Percentiles rank a stretch among this genome's conserved stretches.
Evolutionary conservation across 1,140 invertebrate species (phyloP).

Genomic region (Musca vetustissima): DNA sequence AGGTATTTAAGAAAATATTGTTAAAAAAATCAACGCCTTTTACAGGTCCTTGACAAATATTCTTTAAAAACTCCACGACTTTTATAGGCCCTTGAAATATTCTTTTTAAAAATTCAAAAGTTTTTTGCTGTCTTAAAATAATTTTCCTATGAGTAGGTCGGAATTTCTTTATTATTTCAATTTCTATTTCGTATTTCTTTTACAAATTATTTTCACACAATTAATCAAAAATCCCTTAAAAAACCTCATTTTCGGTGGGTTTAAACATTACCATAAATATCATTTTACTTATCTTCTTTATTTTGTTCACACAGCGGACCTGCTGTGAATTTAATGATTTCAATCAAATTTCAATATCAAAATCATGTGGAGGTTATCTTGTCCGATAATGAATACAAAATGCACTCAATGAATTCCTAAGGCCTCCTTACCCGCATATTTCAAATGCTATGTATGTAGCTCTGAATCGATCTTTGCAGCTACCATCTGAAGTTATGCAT

Average conservation of each 20-base stretch:
- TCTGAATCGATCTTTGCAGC: background rate
- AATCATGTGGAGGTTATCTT: slow-evolving; percentile 1
- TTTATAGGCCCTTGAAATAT: too few species aligned
- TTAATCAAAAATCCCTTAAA: background rate
- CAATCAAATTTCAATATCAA: slow-evolving; percentile 2
- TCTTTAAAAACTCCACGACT: too few species aligned
- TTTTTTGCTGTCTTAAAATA: too few species aligned
- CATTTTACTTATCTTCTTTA: slow-evolving; percentile 8
- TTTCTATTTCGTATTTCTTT: too few species aligned
- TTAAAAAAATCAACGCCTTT: too few species aligned
- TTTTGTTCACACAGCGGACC: slow-evolving; percentile 1
- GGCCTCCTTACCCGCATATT: background rate
- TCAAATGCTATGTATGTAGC: background rate
- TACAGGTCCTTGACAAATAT: too few species aligned
- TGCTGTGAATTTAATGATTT: slow-evolving; percentile 2
- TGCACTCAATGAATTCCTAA: background rate
- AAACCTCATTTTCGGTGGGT: background rate
- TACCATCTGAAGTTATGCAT: background rate
- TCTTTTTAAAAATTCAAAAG: too few species aligned
- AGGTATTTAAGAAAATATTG: too few species aligned
- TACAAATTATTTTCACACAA: slow-evolving; percentile 20
- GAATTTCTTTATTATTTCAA: too few species aligned
- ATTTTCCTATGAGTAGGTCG: too few species aligned
- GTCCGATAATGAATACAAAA: background rate
- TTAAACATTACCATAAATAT: slow-evolving; percentile 11